Conservation (phyloP, 1,140 invertebrate species). For the Papilio aristodemus region DNA sequence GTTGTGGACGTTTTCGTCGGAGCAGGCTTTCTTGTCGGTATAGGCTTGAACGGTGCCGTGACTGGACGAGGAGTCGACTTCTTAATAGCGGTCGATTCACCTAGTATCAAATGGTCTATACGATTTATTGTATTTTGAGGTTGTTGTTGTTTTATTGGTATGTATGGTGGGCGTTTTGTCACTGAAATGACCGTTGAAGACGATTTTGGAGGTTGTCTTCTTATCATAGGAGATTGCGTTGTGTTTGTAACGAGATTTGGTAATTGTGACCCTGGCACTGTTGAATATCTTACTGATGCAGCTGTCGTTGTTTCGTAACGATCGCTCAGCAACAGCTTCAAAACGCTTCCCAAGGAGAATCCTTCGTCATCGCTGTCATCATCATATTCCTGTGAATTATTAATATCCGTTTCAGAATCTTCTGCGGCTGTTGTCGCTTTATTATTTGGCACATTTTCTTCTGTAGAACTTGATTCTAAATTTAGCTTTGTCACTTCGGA, state of each 20-base stretch:
- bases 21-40: conserved; percentile 35
- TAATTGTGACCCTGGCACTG: conserved; percentile 37
- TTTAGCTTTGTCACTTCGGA: background rate
- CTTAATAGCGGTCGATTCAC: conserved; percentile 67
- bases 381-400: conserved; percentile 53
- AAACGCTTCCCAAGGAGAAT: conserved; percentile 82
- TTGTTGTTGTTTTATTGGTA: conserved; percentile 49
- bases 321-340: conserved; percentile 80
- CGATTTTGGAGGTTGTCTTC: conserved; percentile 35
- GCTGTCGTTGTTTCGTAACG: conserved; percentile 64
- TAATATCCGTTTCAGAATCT: conserved; percentile 33
- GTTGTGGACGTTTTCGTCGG: conserved; percentile 40
- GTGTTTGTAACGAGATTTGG: conserved; percentile 43
- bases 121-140: conserved; percentile 55
- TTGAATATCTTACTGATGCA: conserved; percentile 43
- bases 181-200: conserved; percentile 51
- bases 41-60: conserved; percentile 35
- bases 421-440: conserved; percentile 8
- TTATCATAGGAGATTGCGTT: conserved; percentile 38
- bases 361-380: conserved; percentile 76
- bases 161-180: conserved; percentile 51
- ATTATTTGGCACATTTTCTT: background rate
- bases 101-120: conserved; percentile 71
- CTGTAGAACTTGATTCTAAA: background rate
- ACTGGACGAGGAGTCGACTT: conserved; percentile 46